These are phyloP conservation scores for Pygocentrus nattereri DNA, from an alignment of 2,797 vertebrate genomes.

Conservation along the genomic window DNA sequence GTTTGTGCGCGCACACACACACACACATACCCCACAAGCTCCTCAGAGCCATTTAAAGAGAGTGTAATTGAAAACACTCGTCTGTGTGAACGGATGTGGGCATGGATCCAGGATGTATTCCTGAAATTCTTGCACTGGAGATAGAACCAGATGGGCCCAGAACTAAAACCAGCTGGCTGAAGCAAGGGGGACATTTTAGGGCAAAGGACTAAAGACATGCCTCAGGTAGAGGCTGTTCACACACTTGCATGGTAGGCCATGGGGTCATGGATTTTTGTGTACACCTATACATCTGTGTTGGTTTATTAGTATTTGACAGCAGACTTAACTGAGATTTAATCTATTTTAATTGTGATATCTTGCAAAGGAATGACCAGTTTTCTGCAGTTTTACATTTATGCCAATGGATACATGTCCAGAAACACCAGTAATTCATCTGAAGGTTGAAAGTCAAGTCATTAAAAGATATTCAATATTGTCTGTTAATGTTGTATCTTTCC, in stretches of 20 bases:
- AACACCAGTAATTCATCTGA: not conserved
- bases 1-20: slow-evolving; percentile 24
- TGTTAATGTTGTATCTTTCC: too few species aligned
- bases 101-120: slow-evolving; percentile 84
- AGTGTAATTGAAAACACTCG: slow-evolving; percentile 85
- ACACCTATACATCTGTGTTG: slow-evolving; percentile 2
- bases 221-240: slow-evolving; percentile 70
- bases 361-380: not conserved
- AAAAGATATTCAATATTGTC: not conserved
- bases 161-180: slow-evolving; percentile 85
- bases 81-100: slow-evolving; percentile 86
- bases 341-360: not conserved
- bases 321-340: not conserved
- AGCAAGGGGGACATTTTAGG: slow-evolving; percentile 51
- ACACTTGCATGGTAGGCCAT: slow-evolving; percentile 52
- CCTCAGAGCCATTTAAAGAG: slow-evolving; percentile 81
- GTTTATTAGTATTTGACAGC: not conserved
- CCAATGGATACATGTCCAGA: not conserved
- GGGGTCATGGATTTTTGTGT: slow-evolving; percentile 40
- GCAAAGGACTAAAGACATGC: slow-evolving; percentile 70
- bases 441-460: not conserved
- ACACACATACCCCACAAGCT: slow-evolving; percentile 51
- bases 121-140: slow-evolving; percentile 83
- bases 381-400: not conserved
- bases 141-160: slow-evolving; percentile 84